A percentile compares a stretch with the other conserved stretches of the same genome.
Evolutionary conservation across 2,113 vertebrate species (phyloP).

Genomic region (Hippoglossus stenolepis): DNA sequence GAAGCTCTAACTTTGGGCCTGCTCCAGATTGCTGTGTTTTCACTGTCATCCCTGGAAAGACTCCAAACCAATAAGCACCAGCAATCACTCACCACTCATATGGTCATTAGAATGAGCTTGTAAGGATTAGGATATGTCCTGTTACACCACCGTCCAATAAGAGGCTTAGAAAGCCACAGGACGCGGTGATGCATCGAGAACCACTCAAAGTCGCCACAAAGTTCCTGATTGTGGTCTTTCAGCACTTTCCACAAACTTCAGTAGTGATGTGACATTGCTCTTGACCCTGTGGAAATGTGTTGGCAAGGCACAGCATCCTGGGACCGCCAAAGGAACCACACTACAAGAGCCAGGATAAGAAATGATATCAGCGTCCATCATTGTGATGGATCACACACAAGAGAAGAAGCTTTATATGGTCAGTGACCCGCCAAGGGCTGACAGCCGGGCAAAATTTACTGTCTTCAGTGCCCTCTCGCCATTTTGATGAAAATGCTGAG

Average conservation of each 20-base stretch:
- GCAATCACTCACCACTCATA: conserved; percentile 42
- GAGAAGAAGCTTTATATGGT: conserved; percentile 52
- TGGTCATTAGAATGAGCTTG: conserved; percentile 48
- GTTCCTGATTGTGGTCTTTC: conserved; percentile 41
- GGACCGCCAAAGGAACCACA: conserved; percentile 28
- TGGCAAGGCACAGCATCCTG: conserved; percentile 37
- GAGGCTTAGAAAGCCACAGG: conserved; percentile 59
- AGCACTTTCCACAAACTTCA: conserved; percentile 29
- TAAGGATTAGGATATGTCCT: conserved; percentile 61
- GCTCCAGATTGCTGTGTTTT: conserved; percentile 25
- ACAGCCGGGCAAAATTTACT: conserved; percentile 39
- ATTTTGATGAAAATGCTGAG: conserved; percentile 42
- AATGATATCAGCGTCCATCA: conserved; percentile 71
- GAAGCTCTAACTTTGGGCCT: conserved; percentile 42
- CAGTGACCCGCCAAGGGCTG: conserved; percentile 33
- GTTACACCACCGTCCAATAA: conserved; percentile 62
- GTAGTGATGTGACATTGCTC: conserved; percentile 23
- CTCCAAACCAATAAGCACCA: conserved; percentile 56
- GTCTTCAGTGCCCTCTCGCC: conserved; percentile 25
- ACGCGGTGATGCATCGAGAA: conserved; percentile 24
- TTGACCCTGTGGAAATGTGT: conserved; percentile 57
- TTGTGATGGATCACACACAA: conserved; percentile 52
- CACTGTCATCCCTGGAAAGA: conserved; percentile 19
- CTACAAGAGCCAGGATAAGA: conserved; percentile 51
- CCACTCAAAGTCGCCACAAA: conserved; percentile 38